Conservation (phyloP, 2,113 vertebrate species). For the Piaya cayana region DNA sequence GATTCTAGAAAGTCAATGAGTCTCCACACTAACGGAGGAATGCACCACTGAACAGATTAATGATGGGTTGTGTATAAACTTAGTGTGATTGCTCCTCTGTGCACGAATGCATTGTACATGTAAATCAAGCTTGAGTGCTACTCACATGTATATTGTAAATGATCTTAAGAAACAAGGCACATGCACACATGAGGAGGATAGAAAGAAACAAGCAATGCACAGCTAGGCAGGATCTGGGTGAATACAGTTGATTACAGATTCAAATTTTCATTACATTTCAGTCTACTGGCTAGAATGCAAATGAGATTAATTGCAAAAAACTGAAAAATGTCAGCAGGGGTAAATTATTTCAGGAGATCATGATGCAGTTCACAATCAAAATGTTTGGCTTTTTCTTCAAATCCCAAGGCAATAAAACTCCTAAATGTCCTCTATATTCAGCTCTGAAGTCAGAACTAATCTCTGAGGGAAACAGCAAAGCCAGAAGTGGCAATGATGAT, state of each 20-base stretch:
- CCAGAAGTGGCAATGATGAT: neutral
- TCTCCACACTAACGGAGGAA: neutral
- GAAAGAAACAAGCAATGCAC: neutral
- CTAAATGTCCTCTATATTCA: neutral
- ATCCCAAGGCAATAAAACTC: neutral
- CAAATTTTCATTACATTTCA: neutral
- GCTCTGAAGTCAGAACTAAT: neutral
- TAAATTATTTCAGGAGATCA: neutral
- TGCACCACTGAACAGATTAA: constrained; percentile 40
- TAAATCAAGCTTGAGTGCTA: constrained; percentile 28
- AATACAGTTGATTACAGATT: neutral
- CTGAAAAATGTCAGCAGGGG: neutral
- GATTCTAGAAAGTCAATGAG: constrained; percentile 51
- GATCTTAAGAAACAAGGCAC: constrained; percentile 21
- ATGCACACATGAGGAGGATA: constrained; percentile 29
- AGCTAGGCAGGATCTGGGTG: neutral
- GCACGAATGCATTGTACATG: constrained; percentile 21
- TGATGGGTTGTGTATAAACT: constrained; percentile 59
- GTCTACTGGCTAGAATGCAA: neutral
- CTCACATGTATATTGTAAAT: neutral
- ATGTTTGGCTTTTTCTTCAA: neutral
- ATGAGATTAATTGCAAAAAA: neutral
- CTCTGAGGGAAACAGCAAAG: neutral
- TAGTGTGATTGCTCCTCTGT: constrained; percentile 29
- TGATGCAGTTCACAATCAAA: neutral